Conservation (phyloP, 2,113 vertebrate species). For the Lepidothrix coronata region DNA sequence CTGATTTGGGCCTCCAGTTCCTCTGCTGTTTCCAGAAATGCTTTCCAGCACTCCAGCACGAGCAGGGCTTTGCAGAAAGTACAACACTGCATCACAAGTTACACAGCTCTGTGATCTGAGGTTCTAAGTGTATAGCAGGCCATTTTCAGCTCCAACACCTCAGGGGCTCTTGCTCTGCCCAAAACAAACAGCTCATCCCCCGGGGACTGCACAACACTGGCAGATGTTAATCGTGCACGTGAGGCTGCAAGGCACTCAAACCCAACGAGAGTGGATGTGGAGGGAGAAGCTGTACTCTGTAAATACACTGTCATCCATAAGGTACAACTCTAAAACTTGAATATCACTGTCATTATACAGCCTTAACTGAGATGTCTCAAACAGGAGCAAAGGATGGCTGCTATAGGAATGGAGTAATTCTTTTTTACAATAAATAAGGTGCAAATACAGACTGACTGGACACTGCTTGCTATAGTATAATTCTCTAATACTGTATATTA, state of each 20-base stretch:
- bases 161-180: not conserved
- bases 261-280: accelerated
- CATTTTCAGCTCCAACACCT: not conserved
- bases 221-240: not conserved
- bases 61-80: not conserved
- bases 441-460: not conserved
- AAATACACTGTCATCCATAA: not conserved
- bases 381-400: not conserved
- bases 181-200: not conserved
- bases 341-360: not conserved
- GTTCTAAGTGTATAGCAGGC: not conserved
- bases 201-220: not conserved
- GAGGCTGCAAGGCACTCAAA: not conserved
- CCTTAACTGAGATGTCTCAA: not conserved
- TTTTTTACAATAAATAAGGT: not conserved
- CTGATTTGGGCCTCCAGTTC: not conserved
- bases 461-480: not conserved
- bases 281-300: not conserved
- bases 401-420: not conserved
- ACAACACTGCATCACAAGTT: not conserved
- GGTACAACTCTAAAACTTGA: not conserved
- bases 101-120: not conserved
- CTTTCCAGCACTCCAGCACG: accelerated
- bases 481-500: not conserved
- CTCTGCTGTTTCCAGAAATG: not conserved